A percentile compares a stretch with the other conserved stretches of the same genome.
Evolutionary conservation across 2,113 vertebrate species (phyloP).

Genomic region (Oryzias curvinotus): DNA sequence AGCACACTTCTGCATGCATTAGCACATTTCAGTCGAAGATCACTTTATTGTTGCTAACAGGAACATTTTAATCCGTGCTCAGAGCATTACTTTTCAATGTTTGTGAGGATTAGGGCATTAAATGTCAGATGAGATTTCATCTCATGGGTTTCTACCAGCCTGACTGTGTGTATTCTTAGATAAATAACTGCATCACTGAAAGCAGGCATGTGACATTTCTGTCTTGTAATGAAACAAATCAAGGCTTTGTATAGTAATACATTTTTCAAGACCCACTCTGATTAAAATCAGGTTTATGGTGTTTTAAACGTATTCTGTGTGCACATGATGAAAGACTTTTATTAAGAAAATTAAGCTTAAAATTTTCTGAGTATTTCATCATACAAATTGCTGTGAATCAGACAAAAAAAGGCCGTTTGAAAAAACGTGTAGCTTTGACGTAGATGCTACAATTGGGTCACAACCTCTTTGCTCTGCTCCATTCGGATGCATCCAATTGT

Average conservation of each 20-base stretch:
- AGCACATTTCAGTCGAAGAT: conserved; percentile 10
- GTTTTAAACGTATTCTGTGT: too few relatives aligned
- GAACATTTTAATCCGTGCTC: neutral
- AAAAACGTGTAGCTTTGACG: too few relatives aligned
- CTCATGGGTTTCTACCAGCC: conserved; percentile 13
- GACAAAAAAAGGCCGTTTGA: too few relatives aligned
- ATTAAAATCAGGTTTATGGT: too few relatives aligned
- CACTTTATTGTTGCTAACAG: conserved; percentile 1
- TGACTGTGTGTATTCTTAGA: conserved; percentile 45
- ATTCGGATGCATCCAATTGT: too few relatives aligned
- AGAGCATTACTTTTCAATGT: conserved; percentile 1
- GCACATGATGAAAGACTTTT: too few relatives aligned
- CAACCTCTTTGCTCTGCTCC: too few relatives aligned
- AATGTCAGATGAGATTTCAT: conserved; percentile 33
- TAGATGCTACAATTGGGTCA: too few relatives aligned
- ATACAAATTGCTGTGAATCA: too few relatives aligned
- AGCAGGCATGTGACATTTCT: conserved; percentile 33
- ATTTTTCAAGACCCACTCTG: too few relatives aligned
- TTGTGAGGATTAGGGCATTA: conserved; percentile 24
- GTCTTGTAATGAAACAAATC: conserved; percentile 23
- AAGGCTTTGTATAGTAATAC: conserved; percentile 10
- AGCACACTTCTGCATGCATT: conserved; percentile 8
- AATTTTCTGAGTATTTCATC: too few relatives aligned
- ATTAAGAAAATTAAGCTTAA: too few relatives aligned
- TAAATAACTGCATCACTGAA: conserved; percentile 31